Evolutionary conservation across 2,888 invertebrate species (phyloP).

Genomic region (Andrena trimmerana): DNA sequence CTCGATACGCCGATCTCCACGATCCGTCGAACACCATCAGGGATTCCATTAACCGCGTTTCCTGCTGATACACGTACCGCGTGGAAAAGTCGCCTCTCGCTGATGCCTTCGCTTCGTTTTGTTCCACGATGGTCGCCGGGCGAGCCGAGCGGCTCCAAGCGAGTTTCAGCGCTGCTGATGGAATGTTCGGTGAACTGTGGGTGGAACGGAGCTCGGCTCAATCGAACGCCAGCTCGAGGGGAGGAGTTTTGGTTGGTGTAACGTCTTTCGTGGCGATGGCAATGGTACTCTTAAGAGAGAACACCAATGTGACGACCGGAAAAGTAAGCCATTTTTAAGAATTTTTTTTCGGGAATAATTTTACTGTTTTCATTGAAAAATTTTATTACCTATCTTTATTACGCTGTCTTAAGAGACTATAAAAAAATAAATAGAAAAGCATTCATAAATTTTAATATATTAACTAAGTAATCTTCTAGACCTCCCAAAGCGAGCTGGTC

Average conservation of each 20-base stretch:
- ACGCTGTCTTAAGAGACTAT: too few relatives aligned
- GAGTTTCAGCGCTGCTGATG: neutral
- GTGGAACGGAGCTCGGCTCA: too few relatives aligned
- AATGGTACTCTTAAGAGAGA: neutral
- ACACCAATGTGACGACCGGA: too few relatives aligned
- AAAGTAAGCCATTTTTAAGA: too few relatives aligned
- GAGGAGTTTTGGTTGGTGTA: too few relatives aligned
- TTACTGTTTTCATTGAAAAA: too few relatives aligned
- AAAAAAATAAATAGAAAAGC: too few relatives aligned
- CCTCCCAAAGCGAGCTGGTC: too few relatives aligned
- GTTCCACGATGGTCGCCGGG: neutral
- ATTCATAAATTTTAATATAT: too few relatives aligned
- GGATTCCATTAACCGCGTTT: constrained; percentile 67
- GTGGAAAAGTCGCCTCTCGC: constrained; percentile 9
- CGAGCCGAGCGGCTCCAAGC: neutral
- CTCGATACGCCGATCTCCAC: constrained; percentile 41
- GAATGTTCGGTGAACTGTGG: constrained; percentile 3
- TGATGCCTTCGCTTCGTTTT: neutral
- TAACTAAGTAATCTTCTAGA: too few relatives aligned
- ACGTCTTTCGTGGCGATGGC: neutral
- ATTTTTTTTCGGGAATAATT: too few relatives aligned
- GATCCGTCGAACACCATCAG: constrained; percentile 40
- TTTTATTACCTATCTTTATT: too few relatives aligned
- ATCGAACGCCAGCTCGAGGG: neutral
- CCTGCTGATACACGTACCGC: constrained; percentile 33